Conservation (phyloP, 2,888 invertebrate genomes). For the Eupithecia inturbata region DNA sequence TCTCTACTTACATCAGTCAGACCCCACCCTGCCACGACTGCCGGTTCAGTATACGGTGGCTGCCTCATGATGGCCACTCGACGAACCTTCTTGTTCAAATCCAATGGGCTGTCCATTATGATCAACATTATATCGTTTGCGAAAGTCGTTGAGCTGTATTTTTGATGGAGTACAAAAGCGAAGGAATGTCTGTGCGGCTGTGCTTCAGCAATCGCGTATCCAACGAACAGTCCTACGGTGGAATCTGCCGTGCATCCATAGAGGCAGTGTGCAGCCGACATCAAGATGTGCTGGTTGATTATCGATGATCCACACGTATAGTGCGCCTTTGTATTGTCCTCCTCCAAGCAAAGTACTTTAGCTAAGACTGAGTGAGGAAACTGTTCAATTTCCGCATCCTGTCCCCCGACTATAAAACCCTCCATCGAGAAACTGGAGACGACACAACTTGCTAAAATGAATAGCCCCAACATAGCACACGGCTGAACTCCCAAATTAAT, state of each 20-base stretch:
- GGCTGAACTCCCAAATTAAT: neutral
- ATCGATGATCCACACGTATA: neutral
- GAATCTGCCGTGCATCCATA: neutral
- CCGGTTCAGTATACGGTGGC: neutral
- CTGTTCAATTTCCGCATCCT: neutral
- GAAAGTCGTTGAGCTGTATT: neutral
- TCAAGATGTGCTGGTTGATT: neutral
- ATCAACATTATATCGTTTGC: neutral
- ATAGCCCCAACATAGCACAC: neutral
- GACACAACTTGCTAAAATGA: neutral
- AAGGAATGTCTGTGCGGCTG: neutral
- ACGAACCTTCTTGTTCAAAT: neutral
- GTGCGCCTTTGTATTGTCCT: neutral
- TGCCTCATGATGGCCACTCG: neutral
- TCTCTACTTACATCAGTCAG: neutral
- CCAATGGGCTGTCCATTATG: neutral
- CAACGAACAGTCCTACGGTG: neutral
- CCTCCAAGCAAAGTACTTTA: neutral
- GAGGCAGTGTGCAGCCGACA: neutral
- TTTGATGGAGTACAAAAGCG: neutral
- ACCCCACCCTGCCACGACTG: neutral
- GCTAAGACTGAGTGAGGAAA: slow-evolving; percentile 2
- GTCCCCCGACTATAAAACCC: neutral
- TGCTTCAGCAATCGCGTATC: neutral
- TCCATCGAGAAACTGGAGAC: neutral